phyloP scores from a whole-genome alignment of 2,797 vertebrate species.

The Chloroceryle amazona region DNA sequence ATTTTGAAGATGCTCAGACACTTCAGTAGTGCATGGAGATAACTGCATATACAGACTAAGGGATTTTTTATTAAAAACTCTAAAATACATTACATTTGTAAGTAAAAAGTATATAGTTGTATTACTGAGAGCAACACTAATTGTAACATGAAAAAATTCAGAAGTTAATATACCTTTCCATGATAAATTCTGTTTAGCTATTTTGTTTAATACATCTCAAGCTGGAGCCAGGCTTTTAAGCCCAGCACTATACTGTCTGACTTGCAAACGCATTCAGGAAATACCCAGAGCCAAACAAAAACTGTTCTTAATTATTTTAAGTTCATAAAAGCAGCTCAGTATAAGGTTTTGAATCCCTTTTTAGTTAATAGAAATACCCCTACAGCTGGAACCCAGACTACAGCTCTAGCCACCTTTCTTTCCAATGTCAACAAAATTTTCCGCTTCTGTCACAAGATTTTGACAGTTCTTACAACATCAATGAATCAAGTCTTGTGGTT shows the following conservation, averaged over 20 bases:
- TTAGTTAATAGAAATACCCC: slow-evolving; percentile 40
- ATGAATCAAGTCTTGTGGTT: slow-evolving; percentile 51
- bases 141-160: not conserved
- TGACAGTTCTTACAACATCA: slow-evolving; percentile 63
- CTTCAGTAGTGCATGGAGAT: not conserved
- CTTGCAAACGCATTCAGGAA: slow-evolving; percentile 48
- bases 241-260: not conserved
- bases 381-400: slow-evolving; percentile 48
- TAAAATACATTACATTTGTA: not conserved
- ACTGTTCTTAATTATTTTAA: slow-evolving; percentile 63
- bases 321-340: slow-evolving; percentile 34
- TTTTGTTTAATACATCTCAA: slow-evolving; percentile 1
- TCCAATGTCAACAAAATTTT: slow-evolving; percentile 69
- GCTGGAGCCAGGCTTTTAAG: slow-evolving; percentile 18
- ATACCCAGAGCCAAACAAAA: slow-evolving; percentile 58
- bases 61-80: not conserved
- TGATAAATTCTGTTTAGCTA: not conserved
- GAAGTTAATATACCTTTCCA: not conserved
- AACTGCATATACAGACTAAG: not conserved
- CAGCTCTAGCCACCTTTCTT: slow-evolving; percentile 48
- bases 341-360: slow-evolving; percentile 33
- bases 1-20: not conserved
- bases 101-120: not conserved
- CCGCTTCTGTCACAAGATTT: slow-evolving; percentile 62
- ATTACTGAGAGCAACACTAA: not conserved